A percentile compares a stretch with the other conserved stretches of the same genome.
These are phyloP conservation scores for Camponotus pennsylvanicus DNA, from an alignment of 1,140 invertebrate genomes.

Conservation along the genomic window DNA sequence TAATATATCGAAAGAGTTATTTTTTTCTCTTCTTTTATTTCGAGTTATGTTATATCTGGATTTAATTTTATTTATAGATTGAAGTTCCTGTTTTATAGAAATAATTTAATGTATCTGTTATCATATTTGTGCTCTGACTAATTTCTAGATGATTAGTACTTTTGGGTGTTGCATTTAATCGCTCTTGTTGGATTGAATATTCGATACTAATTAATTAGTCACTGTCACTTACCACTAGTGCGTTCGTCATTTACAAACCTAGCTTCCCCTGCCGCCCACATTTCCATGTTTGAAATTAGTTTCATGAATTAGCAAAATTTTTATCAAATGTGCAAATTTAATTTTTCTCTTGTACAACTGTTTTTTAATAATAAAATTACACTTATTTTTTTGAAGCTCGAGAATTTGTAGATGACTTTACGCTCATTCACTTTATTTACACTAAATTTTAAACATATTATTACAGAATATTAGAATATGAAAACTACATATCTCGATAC, in stretches of 20 bases:
- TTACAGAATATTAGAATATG: background rate
- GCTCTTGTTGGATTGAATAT: slow-evolving; percentile 63
- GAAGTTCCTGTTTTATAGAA: background rate
- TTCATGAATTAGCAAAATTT: slow-evolving; percentile 39
- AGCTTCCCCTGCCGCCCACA: background rate
- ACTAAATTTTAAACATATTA: slow-evolving; percentile 1
- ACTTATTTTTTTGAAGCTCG: background rate
- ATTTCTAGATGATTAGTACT: slow-evolving; percentile 46
- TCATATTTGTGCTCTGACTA: slow-evolving; percentile 1
- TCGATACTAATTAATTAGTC: slow-evolving; percentile 82
- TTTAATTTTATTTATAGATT: slow-evolving; percentile 11
- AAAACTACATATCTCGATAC: background rate
- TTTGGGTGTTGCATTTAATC: slow-evolving; percentile 49
- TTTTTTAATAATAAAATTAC: background rate
- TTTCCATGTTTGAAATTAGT: slow-evolving; percentile 22
- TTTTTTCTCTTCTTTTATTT: slow-evolving; percentile 25
- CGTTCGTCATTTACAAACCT: slow-evolving; percentile 78
- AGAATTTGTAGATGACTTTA: background rate
- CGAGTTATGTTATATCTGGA: background rate
- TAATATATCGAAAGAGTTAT: slow-evolving; percentile 8
- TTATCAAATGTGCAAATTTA: slow-evolving; percentile 4
- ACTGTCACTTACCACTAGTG: slow-evolving; percentile 80
- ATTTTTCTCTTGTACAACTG: background rate
- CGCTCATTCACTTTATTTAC: background rate
- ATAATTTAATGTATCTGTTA: background rate